Percentiles rank a stretch among this genome's conserved stretches.
phyloP scores from a whole-genome alignment of 1,140 invertebrate species.

The Hyphantria cunea region DNA sequence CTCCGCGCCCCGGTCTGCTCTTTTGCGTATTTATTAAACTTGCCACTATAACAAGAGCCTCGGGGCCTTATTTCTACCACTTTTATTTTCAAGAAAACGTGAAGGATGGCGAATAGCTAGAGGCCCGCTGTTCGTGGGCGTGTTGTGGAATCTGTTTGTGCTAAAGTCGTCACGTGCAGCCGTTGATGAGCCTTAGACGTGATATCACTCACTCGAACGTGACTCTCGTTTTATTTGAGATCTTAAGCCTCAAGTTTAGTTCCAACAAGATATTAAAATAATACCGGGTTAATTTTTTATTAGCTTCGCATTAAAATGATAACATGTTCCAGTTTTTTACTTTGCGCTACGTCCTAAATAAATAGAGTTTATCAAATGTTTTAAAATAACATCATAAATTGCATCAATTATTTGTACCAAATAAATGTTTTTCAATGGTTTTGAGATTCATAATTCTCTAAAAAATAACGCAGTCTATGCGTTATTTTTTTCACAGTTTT shows the following conservation, averaged over 20 bases:
- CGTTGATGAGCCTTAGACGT: constrained; percentile 75
- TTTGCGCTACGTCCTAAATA: too few relatives aligned
- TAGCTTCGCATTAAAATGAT: too few relatives aligned
- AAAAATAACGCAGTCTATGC: too few relatives aligned
- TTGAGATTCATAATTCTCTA: too few relatives aligned
- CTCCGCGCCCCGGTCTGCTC: constrained; percentile 49
- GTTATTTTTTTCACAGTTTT: too few relatives aligned
- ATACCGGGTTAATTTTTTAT: too few relatives aligned
- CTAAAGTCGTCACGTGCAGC: constrained; percentile 73
- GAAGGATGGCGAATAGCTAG: constrained; percentile 8
- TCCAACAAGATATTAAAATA: constrained; percentile 22
- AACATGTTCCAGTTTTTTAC: too few relatives aligned
- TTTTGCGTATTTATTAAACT: constrained; percentile 76
- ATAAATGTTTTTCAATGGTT: too few relatives aligned
- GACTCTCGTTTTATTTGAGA: constrained; percentile 69
- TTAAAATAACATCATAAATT: too few relatives aligned
- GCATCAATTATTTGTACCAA: too few relatives aligned
- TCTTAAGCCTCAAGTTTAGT: constrained; percentile 53
- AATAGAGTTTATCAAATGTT: too few relatives aligned
- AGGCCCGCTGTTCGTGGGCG: constrained; percentile 49
- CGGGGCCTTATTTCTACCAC: constrained; percentile 33
- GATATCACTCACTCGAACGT: constrained; percentile 75
- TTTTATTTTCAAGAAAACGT: constrained; percentile 21
- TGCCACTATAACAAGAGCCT: constrained; percentile 52
- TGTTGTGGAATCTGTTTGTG: constrained; percentile 74